Percentiles rank a stretch among this genome's conserved stretches.
Conservation (phyloP, 2,113 vertebrate genomes). For the Cinclus cinclus region DNA sequence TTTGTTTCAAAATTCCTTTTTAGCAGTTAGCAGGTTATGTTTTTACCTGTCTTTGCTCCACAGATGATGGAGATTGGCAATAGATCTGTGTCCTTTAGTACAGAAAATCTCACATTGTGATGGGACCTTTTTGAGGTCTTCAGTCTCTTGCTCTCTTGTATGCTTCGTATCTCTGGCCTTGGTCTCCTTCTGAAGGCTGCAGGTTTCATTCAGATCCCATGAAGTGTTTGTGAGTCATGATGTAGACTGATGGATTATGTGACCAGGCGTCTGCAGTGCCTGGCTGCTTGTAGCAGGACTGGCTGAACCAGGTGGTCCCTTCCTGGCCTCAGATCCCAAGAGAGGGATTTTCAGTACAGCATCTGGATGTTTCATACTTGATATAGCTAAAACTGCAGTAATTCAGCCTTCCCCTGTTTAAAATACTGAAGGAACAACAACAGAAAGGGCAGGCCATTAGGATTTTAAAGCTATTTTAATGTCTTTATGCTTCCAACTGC, state of each 20-base stretch:
- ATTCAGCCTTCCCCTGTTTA: background rate
- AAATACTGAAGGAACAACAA: background rate
- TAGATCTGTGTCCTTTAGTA: background rate
- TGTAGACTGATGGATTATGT: background rate
- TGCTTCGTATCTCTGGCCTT: rapidly evolving
- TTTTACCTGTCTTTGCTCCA: background rate
- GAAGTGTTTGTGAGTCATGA: background rate
- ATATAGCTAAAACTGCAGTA: background rate
- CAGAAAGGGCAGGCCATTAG: background rate
- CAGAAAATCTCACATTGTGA: rapidly evolving
- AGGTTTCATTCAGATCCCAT: background rate
- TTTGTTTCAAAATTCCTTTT: background rate
- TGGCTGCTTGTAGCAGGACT: background rate
- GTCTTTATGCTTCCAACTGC: background rate
- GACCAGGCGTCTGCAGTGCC: background rate
- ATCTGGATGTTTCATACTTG: background rate
- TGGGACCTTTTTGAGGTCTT: background rate
- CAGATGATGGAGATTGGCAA: background rate
- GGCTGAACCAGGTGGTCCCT: background rate
- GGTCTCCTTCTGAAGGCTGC: background rate
- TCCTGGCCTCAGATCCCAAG: background rate
- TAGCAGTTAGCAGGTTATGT: background rate
- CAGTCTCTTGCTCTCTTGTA: background rate
- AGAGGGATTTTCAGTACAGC: background rate
- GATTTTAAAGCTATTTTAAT: background rate